Conservation (phyloP, 2,797 vertebrate genomes). For the Micrastur ruficollis region DNA sequence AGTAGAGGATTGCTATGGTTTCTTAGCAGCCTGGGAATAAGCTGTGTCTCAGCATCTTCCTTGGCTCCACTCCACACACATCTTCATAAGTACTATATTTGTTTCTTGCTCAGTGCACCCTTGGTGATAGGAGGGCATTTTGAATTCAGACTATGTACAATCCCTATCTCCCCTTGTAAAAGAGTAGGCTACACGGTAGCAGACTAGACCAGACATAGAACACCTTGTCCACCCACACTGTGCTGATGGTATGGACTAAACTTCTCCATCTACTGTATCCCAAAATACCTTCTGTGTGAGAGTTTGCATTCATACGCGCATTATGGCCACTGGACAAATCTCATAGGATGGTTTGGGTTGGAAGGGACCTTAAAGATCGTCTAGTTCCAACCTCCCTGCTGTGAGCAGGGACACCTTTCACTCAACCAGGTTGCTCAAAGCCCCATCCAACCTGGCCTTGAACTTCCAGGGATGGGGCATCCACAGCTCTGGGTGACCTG, state of each 20-base stretch:
- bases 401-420: no score
- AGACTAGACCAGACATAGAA: not conserved
- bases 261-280: not conserved
- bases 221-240: not conserved
- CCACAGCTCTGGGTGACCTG: no score
- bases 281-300: not conserved
- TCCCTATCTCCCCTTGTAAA: not conserved
- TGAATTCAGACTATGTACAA: not conserved
- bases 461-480: no score
- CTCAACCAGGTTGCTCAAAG: no score
- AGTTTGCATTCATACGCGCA: not conserved
- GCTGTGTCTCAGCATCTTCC: not conserved
- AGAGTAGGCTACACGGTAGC: fast-evolving
- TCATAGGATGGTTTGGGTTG: no score
- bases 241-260: not conserved
- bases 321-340: not conserved
- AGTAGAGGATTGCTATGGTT: not conserved
- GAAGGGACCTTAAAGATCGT: no score
- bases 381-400: no score
- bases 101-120: not conserved
- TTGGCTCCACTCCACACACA: not conserved
- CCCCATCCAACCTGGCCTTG: no score
- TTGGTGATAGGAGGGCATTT: not conserved
- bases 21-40: not conserved
- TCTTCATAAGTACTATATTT: not conserved